A percentile compares a stretch with the other conserved stretches of the same genome.
These are phyloP conservation scores for Halichoeres trimaculatus DNA, from an alignment of 2,113 vertebrate genomes.

Conservation along the genomic window DNA sequence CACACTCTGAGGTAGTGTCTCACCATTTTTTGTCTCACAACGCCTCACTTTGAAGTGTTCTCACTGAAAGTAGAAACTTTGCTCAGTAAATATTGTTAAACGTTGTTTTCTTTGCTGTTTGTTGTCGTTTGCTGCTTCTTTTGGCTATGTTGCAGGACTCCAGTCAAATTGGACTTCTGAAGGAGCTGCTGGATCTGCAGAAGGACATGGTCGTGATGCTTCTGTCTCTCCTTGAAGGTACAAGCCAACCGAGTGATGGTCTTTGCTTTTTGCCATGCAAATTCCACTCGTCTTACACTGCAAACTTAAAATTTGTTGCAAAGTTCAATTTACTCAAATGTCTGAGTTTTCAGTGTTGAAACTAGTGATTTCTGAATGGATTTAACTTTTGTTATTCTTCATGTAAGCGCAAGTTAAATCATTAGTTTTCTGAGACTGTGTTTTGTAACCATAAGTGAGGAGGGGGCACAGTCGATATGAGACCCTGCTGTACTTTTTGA, in stretches of 20 bases:
- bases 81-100: slow-evolving; percentile 7
- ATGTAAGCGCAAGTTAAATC: no score
- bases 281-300: no score
- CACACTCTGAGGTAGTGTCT: slow-evolving; percentile 87
- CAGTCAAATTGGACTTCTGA: slow-evolving; percentile 93
- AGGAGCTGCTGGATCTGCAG: slow-evolving; percentile 95
- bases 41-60: slow-evolving; percentile 19
- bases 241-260: not conserved
- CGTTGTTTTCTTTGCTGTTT: slow-evolving; percentile 15
- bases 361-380: no score
- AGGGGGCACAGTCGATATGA: no score
- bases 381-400: no score
- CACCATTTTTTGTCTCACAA: slow-evolving; percentile 19
- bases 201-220: slow-evolving; percentile 99
- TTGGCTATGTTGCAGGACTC: slow-evolving; percentile 85
- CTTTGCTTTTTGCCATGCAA: not conserved
- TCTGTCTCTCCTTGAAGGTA: slow-evolving; percentile 93
- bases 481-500: no score
- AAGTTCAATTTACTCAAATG: no score
- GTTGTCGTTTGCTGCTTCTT: slow-evolving; percentile 34
- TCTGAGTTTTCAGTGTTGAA: no score
- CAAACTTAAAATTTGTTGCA: no score
- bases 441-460: no score
- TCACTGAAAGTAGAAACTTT: not conserved
- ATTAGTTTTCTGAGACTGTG: no score